Evolutionary conservation across 2,797 vertebrate genomes (phyloP), one percentile per base, ranked within the genome.

Genomic region (Chaetodon trifasciatus): DNA sequence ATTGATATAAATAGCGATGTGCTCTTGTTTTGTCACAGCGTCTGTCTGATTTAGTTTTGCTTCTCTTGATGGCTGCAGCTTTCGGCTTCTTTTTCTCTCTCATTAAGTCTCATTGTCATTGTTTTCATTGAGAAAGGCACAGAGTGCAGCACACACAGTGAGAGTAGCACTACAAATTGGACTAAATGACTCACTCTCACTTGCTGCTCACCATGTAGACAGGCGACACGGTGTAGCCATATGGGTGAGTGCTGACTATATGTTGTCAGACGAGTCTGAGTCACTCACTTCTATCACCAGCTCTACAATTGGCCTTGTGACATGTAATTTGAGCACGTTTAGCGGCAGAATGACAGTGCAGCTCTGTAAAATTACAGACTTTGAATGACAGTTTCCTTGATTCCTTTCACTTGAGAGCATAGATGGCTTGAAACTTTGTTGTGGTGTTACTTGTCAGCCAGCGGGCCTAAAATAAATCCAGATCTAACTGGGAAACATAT

Each of bases 1-100:
- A 60, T 66, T 70, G 76, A 79, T 79, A 86, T 77, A 82, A 88
- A 88, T 69, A 83, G 74, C 72, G 68, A 10, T 70, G 47, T 13
- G 24, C 85, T 72, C 65, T 65, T 7, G 15, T 74, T 76, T 61
- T 71, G 50, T 78, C 62, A 50, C 56, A 17, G 62, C 23, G 61
- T 67, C 78, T 56, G 69, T 76, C 70, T 60, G 70, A 75, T 82
- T 78, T 52, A 16, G 11, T 53, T 55, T 64, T 10, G 35, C 52
- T 50, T 42, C 17, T 47, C 72, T 63, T 37, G 58, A 83, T 55
- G 78, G 55, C 37, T 3, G 8, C 60, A 56, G 74, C 65, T 58
- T 60, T 77, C 23, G 42, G 61, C 69, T 44, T 73, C 44, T 53
- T 62, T 66, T 62, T 88, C 61, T 23, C 10, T 77, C 76, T 80